Evolutionary conservation across 2,797 vertebrate species (phyloP).

Genomic region (Holocentrus rufus): DNA sequence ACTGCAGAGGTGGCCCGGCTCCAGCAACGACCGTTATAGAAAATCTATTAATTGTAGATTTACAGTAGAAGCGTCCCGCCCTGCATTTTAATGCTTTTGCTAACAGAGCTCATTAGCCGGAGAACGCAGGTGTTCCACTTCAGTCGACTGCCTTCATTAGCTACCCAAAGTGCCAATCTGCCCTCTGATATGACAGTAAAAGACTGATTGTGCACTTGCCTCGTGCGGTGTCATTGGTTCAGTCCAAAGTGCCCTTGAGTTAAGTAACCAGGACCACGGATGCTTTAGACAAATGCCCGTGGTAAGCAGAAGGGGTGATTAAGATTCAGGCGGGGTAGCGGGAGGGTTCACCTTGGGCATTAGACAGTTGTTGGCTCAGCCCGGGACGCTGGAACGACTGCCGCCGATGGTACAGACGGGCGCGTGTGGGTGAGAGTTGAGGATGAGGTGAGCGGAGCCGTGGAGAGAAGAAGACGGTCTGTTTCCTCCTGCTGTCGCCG

Average conservation of each 20-base stretch:
- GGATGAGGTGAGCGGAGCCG: slow-evolving; percentile 36
- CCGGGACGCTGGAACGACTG: slow-evolving; percentile 24
- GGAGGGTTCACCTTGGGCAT: slow-evolving; percentile 66
- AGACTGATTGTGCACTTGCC: slow-evolving; percentile 28
- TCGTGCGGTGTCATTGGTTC: slow-evolving; percentile 25
- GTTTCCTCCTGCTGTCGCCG: slow-evolving; percentile 44
- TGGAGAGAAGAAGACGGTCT: not conserved
- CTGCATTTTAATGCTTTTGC: not conserved
- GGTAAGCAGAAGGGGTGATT: slow-evolving; percentile 51
- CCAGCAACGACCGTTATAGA: not conserved
- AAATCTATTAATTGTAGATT: slow-evolving; percentile 9
- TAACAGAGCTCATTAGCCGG: slow-evolving; percentile 47
- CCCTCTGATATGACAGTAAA: slow-evolving; percentile 50
- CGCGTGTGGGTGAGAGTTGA: slow-evolving; percentile 21
- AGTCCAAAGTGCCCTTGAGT: slow-evolving; percentile 50
- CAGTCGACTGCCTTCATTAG: slow-evolving; percentile 60
- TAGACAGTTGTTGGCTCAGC: slow-evolving; percentile 50
- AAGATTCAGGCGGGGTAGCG: slow-evolving; percentile 55
- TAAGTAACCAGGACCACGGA: slow-evolving; percentile 43
- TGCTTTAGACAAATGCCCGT: slow-evolving; percentile 34
- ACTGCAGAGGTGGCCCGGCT: slow-evolving; percentile 32
- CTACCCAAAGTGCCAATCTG: slow-evolving; percentile 54
- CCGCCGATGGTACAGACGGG: slow-evolving; percentile 32
- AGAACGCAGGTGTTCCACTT: slow-evolving; percentile 61
- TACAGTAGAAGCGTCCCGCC: slow-evolving; percentile 15